These are phyloP conservation scores for Hirtodrosophila duncani DNA, from an alignment of 2,888 invertebrate genomes.

Conservation along the genomic window DNA sequence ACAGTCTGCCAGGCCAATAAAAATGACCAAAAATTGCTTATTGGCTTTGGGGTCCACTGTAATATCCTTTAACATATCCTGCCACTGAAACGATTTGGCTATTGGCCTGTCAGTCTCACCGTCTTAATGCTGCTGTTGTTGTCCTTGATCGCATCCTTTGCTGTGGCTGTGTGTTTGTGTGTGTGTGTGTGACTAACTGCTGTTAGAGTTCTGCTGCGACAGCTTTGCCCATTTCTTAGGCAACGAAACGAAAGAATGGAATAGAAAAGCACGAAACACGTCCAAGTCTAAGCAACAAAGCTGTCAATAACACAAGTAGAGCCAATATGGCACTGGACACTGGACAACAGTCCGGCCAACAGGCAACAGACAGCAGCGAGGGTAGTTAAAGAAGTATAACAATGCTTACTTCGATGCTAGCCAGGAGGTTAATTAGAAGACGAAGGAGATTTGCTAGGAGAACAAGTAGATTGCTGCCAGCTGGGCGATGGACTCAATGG, in stretches of 20 bases:
- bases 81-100: constrained; percentile 33
- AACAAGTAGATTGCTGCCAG: too few species aligned
- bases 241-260: constrained; percentile 1
- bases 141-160: background rate
- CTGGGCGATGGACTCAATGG: too few species aligned
- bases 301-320: constrained; percentile 57
- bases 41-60: constrained; percentile 37
- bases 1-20: constrained; percentile 46
- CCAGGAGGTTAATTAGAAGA: too few species aligned
- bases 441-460: too few species aligned
- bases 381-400: background rate
- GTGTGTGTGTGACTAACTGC: constrained; percentile 51
- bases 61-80: constrained; percentile 49
- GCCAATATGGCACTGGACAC: constrained; percentile 50
- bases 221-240: constrained; percentile 42
- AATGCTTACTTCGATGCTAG: background rate
- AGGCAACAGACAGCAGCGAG: constrained; percentile 17
- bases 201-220: constrained; percentile 35
- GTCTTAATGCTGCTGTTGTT: background rate
- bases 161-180: constrained; percentile 1
- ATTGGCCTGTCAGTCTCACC: constrained; percentile 36
- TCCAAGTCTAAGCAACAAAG: constrained; percentile 48
- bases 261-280: constrained; percentile 7
- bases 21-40: constrained; percentile 53
- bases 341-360: constrained; percentile 19